A percentile compares a stretch with the other conserved stretches of the same genome.
Evolutionary conservation across 2,888 invertebrate genomes (phyloP).

Genomic region (Lagria hirta): DNA sequence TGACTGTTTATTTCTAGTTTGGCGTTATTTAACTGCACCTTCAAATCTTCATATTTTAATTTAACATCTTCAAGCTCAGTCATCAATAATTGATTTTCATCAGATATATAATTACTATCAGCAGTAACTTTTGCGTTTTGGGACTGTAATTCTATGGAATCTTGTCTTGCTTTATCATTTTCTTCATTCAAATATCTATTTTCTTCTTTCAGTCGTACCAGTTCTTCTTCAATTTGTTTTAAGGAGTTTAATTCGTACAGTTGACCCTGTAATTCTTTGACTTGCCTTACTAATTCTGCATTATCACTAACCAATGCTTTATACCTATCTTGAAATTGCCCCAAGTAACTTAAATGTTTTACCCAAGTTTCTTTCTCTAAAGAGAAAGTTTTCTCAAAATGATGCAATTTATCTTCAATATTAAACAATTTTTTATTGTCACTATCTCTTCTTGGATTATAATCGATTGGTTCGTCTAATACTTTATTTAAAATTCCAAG

Average conservation of each 20-base stretch:
- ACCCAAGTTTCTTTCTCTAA: conserved; percentile 30
- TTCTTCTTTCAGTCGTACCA: conserved; percentile 20
- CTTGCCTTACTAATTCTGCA: conserved; percentile 5
- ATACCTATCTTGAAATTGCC: conserved; percentile 13
- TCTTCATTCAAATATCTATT: conserved; percentile 5
- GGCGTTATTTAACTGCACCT: conserved; percentile 20
- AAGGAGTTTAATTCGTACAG: conserved; percentile 9
- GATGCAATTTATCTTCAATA: conserved; percentile 19
- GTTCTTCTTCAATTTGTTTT: conserved; percentile 22
- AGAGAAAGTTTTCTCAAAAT: conserved; percentile 24
- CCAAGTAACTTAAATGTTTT: conserved; percentile 8
- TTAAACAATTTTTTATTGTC: conserved; percentile 12
- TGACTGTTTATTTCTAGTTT: conserved; percentile 35
- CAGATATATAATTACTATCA: conserved; percentile 44
- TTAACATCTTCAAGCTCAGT: conserved; percentile 43
- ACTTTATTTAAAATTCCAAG: conserved; percentile 26
- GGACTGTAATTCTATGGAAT: conserved; percentile 37
- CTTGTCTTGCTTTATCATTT: conserved; percentile 14
- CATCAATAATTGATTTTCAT: conserved; percentile 44
- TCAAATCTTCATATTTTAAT: conserved; percentile 37
- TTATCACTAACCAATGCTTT: conserved; percentile 17
- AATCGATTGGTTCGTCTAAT: not conserved
- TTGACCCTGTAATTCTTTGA: conserved; percentile 8
- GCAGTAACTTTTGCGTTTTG: conserved; percentile 41
- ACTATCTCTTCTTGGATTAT: conserved; percentile 12